Conservation (phyloP, 1,140 invertebrate species). For the Dreissena polymorpha region DNA sequence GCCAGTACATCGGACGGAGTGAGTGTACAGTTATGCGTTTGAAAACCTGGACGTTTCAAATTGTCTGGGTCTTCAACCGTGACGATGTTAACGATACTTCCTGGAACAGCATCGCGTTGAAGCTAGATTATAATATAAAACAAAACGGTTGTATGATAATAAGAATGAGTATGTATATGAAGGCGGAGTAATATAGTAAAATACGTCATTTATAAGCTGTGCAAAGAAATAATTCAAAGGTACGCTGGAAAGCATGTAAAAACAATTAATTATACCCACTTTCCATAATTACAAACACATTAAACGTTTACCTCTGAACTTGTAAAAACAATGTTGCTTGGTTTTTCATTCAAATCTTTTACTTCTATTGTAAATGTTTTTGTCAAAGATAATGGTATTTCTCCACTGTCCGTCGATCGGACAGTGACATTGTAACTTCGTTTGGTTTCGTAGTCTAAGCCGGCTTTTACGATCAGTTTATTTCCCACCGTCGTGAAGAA, state of each 20-base stretch:
- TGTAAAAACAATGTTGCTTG: slow-evolving; percentile 56
- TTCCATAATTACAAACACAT: too few relatives aligned
- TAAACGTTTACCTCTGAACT: slow-evolving; percentile 53
- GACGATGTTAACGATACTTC: slow-evolving; percentile 58
- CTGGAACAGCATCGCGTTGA: slow-evolving; percentile 50
- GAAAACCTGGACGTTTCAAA: slow-evolving; percentile 37
- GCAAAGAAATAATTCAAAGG: too few relatives aligned
- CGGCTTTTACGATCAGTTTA: slow-evolving; percentile 13
- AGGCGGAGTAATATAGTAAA: too few relatives aligned
- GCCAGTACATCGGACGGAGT: not conserved
- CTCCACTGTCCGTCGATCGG: slow-evolving; percentile 56
- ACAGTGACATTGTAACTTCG: slow-evolving; percentile 46
- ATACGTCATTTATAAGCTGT: too few relatives aligned
- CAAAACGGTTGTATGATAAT: too few relatives aligned
- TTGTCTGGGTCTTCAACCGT: slow-evolving; percentile 69
- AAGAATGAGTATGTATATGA: too few relatives aligned
- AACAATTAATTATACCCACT: too few relatives aligned
- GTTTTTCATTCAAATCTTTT: slow-evolving; percentile 65
- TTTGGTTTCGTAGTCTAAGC: slow-evolving; percentile 53
- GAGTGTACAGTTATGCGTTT: slow-evolving; percentile 59
- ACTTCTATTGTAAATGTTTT: slow-evolving; percentile 60
- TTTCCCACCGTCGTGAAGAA: slow-evolving; percentile 16
- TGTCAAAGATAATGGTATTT: slow-evolving; percentile 30
- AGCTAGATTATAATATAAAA: not conserved
- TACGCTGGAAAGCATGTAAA: too few relatives aligned